phyloP scores from a whole-genome alignment of 2,113 vertebrate species.

The Ia io region DNA sequence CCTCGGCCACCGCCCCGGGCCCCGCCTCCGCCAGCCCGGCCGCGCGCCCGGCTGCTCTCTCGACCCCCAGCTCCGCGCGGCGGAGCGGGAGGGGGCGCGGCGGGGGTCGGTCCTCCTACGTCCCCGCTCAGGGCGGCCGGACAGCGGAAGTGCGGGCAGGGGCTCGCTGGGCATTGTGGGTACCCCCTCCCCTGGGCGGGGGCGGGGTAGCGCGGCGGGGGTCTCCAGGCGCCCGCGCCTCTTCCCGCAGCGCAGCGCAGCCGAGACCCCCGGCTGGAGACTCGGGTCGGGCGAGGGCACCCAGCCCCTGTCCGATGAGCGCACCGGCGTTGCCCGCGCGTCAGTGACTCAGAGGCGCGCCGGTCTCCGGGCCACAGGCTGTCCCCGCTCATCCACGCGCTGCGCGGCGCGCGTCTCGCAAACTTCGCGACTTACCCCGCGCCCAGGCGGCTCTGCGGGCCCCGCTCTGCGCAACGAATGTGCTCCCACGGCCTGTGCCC shows the following conservation, averaged over 20 bases:
- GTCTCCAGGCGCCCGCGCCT: background rate
- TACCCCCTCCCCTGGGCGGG: constrained; percentile 59
- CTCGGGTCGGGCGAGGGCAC: background rate
- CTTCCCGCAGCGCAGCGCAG: background rate
- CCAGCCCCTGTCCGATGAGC: background rate
- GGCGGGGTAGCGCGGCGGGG: constrained; percentile 29
- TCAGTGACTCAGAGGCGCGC: background rate
- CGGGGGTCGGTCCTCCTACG: background rate
- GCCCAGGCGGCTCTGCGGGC: constrained; percentile 36
- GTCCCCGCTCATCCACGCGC: background rate
- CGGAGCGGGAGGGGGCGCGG: constrained; percentile 27
- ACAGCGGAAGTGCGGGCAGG: constrained; percentile 80
- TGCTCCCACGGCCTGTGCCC: background rate
- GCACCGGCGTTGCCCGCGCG: background rate
- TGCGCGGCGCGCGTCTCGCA: background rate
- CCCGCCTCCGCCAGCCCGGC: constrained; percentile 53
- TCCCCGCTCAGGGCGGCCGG: constrained; percentile 61
- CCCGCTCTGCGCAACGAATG: background rate
- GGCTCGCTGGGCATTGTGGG: constrained; percentile 76
- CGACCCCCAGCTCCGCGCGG: background rate
- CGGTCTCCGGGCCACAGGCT: fast-evolving
- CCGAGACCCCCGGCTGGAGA: background rate
- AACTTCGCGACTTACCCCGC: constrained; percentile 44
- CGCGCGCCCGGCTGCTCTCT: constrained; percentile 52
- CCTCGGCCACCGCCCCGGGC: constrained; percentile 55